Base-by-base conservation (phyloP, 1,140 invertebrate genomes). In the Drosophila arawakana region DNA sequence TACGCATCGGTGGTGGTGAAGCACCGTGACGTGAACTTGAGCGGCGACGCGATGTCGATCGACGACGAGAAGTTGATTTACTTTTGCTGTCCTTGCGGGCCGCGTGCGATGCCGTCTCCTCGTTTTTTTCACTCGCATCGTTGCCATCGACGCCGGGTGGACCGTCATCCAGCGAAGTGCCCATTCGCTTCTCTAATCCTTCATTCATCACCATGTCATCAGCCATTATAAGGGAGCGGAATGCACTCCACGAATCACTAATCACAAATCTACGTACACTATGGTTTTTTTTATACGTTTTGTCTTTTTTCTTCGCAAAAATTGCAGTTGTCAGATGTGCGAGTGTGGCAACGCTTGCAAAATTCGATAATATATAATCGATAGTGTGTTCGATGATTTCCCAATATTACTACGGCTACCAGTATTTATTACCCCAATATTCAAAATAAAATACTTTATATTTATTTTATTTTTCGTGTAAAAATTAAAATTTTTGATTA, bases 91-190 rank as follows among this genome's bases (percentile, higher is more conserved):
- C 65, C 59, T 72, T 91, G 18, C 74, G 59, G n/a, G 86, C 46
- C 43, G 63, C 15, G 55, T 72, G 49, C 18, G 72, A 59, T 7
- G 77, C 57, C 2, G 61, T 50, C 8, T 78, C 73, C 41, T 81
- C 83, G 44, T 54, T 67, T 54, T 76, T 75, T 62, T 83, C 80
- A 60, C 60, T 80, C 49, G 71, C 69, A 80, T 78, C 84, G 34
- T 70, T 81, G 62, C 78, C 80, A 34, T 92, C 91, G 25, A 88
- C 90, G 55, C 91, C 91, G 65, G 91, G 91, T 34, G 91, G 91
- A n/a, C 91, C 90, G 73, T 71, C 60, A 85, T 81, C 80, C 30
- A 66, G 68, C 3, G 71, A 49, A 35, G 60, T 73, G 7, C 65
- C 81, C 57, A 85, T 59, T 13, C 84, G 86, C 11, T 80, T 72